phyloP scores from a whole-genome alignment of 2,113 vertebrate genomes.

The Ifrita kowaldi region DNA sequence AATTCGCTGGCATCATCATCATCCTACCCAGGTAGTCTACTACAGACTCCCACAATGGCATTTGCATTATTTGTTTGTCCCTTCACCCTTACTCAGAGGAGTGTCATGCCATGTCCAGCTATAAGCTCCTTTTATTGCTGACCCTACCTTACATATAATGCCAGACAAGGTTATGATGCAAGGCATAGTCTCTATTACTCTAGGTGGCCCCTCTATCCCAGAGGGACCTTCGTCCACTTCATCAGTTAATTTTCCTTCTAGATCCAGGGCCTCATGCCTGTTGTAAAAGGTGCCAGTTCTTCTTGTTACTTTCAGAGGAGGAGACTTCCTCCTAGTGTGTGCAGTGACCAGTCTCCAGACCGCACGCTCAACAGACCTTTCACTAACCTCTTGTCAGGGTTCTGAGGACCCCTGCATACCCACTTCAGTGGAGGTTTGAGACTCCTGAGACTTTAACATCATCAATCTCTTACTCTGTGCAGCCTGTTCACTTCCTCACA shows the following conservation, averaged over 20 bases:
- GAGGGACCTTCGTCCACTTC: not conserved
- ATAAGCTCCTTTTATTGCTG: not conserved
- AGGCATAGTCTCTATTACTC: fast-evolving
- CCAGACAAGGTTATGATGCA: not conserved
- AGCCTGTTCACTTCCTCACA: not conserved
- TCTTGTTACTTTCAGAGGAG: not conserved
- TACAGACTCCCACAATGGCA: not conserved
- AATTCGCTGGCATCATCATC: not conserved
- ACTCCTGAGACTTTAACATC: not conserved
- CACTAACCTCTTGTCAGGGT: not conserved
- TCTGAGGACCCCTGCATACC: too few relatives aligned
- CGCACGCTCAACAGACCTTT: not conserved
- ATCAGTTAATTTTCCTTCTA: not conserved
- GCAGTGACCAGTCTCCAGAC: not conserved
- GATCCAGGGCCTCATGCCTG: not conserved
- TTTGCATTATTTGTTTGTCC: not conserved
- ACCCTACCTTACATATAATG: too few relatives aligned
- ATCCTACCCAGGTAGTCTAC: not conserved
- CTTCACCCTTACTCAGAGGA: not conserved
- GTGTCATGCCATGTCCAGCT: not conserved
- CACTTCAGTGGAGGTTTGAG: not conserved
- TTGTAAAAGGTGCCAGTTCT: not conserved
- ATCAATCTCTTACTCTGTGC: not conserved
- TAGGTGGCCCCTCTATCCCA: not conserved
- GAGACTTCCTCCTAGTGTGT: not conserved